Evolutionary conservation across 2,113 vertebrate genomes (phyloP).

Genomic region (Illadopsis cleaveri): DNA sequence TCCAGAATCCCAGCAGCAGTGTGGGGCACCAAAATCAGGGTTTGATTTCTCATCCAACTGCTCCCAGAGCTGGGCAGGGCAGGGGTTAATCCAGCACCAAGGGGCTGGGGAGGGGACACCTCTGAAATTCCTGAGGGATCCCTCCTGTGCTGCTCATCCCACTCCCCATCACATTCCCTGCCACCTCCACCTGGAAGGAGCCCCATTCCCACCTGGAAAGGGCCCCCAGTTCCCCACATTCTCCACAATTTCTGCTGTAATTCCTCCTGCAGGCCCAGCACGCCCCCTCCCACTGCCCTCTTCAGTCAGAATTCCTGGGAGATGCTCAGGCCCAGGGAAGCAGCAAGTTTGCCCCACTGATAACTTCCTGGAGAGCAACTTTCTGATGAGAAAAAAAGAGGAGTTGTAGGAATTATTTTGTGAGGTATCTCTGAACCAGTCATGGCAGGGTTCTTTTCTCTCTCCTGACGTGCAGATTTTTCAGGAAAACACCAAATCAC

Average conservation of each 20-base stretch:
- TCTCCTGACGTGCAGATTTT: neutral
- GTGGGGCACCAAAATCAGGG: neutral
- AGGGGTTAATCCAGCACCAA: neutral
- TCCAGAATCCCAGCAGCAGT: neutral
- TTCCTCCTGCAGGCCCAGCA: neutral
- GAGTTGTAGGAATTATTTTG: neutral
- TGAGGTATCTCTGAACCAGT: neutral
- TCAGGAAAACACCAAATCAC: neutral
- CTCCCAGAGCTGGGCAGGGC: neutral
- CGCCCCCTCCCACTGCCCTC: too few relatives aligned
- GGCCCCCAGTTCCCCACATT: too few relatives aligned
- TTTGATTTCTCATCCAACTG: too few relatives aligned
- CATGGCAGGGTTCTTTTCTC: neutral
- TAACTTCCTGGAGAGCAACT: neutral
- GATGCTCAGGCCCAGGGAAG: neutral
- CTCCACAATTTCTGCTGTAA: accelerated
- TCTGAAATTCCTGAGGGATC: neutral
- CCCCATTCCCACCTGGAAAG: too few relatives aligned
- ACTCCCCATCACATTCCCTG: neutral
- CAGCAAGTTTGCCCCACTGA: neutral
- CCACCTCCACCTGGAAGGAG: too few relatives aligned
- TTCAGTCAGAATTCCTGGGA: neutral
- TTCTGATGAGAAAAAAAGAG: neutral
- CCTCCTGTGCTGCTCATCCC: accelerated
- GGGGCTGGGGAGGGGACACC: neutral